Conservation (phyloP, 1,140 invertebrate species). For the Helicoverpa zea region DNA sequence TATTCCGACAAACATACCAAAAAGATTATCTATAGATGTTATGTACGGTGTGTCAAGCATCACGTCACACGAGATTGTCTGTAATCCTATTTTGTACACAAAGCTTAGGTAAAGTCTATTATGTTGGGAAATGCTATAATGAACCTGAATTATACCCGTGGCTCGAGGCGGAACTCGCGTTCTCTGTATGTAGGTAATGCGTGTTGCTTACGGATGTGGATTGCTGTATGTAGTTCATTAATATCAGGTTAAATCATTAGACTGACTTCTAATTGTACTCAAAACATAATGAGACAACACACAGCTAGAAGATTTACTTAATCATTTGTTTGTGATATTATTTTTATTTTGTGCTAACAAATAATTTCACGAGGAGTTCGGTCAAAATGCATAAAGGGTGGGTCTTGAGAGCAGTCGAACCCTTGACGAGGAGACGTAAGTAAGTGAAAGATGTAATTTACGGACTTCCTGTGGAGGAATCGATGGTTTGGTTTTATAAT, state of each 20-base stretch:
- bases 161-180: not conserved
- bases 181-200: not conserved
- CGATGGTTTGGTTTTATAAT: no score
- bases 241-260: conserved; percentile 1
- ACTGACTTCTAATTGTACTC: not conserved
- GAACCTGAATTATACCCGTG: conserved; percentile 28
- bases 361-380: no score
- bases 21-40: not conserved
- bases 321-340: not conserved
- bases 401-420: no score
- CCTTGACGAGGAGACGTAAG: no score
- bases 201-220: not conserved
- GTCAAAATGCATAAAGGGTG: no score
- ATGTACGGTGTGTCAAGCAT: not conserved
- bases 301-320: not conserved
- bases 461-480: no score
- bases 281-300: not conserved
- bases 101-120: conserved; percentile 20
- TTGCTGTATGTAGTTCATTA: conserved; percentile 2
- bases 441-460: no score
- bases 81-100: conserved; percentile 29
- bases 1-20: not conserved
- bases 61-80: conserved; percentile 5
- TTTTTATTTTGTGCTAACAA: no score
- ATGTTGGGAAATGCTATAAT: conserved; percentile 26